Evolutionary conservation across 64 coral and sea anemone genomes (phyloP).

Genomic region (Cladopsammia gracilis): DNA sequence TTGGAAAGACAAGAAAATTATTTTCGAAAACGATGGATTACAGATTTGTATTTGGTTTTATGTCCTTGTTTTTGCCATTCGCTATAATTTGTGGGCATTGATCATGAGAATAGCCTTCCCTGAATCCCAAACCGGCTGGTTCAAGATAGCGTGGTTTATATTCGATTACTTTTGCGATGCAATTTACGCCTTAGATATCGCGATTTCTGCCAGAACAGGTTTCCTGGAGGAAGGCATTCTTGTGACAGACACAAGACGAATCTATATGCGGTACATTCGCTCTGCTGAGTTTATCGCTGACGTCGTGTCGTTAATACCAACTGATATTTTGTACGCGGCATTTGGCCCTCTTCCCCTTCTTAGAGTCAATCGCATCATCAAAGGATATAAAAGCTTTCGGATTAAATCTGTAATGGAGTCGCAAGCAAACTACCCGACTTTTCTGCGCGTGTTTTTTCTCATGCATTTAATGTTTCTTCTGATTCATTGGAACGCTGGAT

Average conservation of each 20-base stretch:
- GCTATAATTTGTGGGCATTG: conserved; percentile 97
- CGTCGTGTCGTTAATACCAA: conserved; percentile 80
- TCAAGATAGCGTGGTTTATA: conserved; percentile 73
- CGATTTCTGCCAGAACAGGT: conserved; percentile 77
- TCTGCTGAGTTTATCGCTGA: conserved; percentile 80
- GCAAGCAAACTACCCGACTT: conserved; percentile 90
- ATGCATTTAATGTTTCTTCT: conserved; percentile 96
- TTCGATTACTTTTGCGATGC: conserved; percentile 93
- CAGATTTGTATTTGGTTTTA: conserved; percentile 93
- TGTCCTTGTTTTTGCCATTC: conserved; percentile 88
- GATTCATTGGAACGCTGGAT: conserved; percentile 96
- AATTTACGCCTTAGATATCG: conserved; percentile 86
- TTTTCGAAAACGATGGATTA: conserved; percentile 86
- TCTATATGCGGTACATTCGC: conserved; percentile 63
- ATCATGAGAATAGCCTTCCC: conserved; percentile 89
- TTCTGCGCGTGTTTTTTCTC: conserved; percentile 92
- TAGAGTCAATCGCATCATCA: conserved; percentile 86
- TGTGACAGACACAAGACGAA: conserved; percentile 65
- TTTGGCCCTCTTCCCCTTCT: conserved; percentile 80
- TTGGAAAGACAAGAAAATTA: conserved; percentile 56
- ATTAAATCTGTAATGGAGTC: conserved; percentile 93
- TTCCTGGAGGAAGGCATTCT: conserved; percentile 94
- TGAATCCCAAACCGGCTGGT: conserved; percentile 69
- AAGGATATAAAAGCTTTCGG: conserved; percentile 87
- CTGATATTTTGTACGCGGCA: conserved; percentile 79